A percentile compares a stretch with the other conserved stretches of the same genome.
phyloP scores from a whole-genome alignment of 2,888 invertebrate genomes.

The Plusia festucae region DNA sequence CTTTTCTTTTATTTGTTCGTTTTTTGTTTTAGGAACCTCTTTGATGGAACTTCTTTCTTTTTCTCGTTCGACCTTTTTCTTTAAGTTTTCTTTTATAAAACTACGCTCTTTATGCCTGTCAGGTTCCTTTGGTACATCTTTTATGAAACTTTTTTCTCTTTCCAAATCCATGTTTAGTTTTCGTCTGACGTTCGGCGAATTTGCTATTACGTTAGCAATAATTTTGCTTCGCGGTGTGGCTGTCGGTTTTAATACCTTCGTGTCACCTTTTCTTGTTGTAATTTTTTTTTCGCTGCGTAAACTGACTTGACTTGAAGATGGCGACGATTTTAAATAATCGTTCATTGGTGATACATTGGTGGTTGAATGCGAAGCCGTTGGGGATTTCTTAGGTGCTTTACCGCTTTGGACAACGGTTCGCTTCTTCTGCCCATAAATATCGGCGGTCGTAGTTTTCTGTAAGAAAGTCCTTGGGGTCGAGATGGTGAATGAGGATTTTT shows the following conservation, averaged over 20 bases:
- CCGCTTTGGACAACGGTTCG: constrained; percentile 49
- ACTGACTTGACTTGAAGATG: constrained; percentile 70
- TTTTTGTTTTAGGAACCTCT: constrained; percentile 24
- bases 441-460: constrained; percentile 73
- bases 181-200: constrained; percentile 75
- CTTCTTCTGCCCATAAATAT: constrained; percentile 78
- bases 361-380: constrained; percentile 49
- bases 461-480: constrained; percentile 75
- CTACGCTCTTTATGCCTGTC: constrained; percentile 37
- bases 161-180: constrained; percentile 60
- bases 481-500: constrained; percentile 63
- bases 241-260: constrained; percentile 49
- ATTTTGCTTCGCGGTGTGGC: constrained; percentile 48
- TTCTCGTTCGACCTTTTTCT: constrained; percentile 26
- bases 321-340: constrained; percentile 73
- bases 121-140: constrained; percentile 32
- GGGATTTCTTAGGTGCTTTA: constrained; percentile 72
- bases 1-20: constrained; percentile 22
- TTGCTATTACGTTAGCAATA: constrained; percentile 73
- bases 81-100: constrained; percentile 39
- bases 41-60: constrained; percentile 39
- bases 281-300: constrained; percentile 52
- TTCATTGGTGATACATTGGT: constrained; percentile 75
- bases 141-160: constrained; percentile 46
- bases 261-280: constrained; percentile 45